Base-by-base conservation (phyloP, 2,113 vertebrate species). In the Phocoena sinus region DNA sequence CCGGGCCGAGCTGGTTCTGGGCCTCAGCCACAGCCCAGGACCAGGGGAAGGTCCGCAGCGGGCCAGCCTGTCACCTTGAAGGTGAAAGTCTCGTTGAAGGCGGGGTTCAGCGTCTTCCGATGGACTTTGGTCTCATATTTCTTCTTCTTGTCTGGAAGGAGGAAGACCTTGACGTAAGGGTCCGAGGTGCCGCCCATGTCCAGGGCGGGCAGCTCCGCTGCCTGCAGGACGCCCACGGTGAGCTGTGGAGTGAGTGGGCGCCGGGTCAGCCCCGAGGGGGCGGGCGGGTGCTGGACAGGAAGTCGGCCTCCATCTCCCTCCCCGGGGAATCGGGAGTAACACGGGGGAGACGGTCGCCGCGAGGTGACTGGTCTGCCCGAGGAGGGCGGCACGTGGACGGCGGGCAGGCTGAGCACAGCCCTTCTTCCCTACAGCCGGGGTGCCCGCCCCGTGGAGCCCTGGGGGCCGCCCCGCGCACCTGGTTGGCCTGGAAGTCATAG, bases 111-210 rank as follows among this genome's bases (percentile, higher is more conserved):
- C 0, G 99, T 99, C 98, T 99, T 99, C 98, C 99, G 99, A 97
- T 99, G 99, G 71, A 99, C 99, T 98, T 99, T 99, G 95, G 99
- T 99, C 98, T 99, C 99, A 0, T 98, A 99, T 97, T 99, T 99
- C 94, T 99, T 99, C 98, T 99, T 99, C 98, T 99, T 99, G 98
- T 99, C 99, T 3, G 99, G 99, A 71, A 99, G 99, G 82, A 99
- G 99, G 94, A 99, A 99, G 95, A 99, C 99, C 97, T 99, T 99
- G 94, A 99, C 99, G 0, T 99, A 99, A 0, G 99, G 99, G 97
- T 99, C 99, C 1, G 99, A 99, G 15, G 99, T 99, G 97, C 99
- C 99, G 0, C 99, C 99, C 94, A 99, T 99, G 98, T 99, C 99
- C 99, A 99, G 98, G 73, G 99, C 99, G 8, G 99, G 99, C 77